These are phyloP conservation scores for Rhinoderma darwinii DNA, from an alignment of 2,113 vertebrate species.

Conservation along the genomic window DNA sequence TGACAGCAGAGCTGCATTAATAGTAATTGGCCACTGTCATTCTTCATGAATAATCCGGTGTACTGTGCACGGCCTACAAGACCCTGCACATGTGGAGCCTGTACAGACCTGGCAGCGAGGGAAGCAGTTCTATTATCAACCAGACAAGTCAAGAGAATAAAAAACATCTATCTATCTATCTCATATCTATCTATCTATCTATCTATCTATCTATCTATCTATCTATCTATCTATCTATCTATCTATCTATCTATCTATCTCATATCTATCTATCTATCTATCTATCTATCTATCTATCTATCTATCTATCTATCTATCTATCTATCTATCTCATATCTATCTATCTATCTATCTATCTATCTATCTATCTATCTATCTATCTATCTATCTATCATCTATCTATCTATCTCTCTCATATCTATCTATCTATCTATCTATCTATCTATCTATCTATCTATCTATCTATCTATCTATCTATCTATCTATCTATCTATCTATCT, in stretches of 20 bases:
- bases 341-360: neutral
- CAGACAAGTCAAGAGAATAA: neutral
- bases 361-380: neutral
- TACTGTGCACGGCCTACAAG: neutral
- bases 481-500: neutral
- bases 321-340: too few species aligned
- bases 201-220: conserved; percentile 13
- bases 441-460: neutral
- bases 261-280: too few species aligned
- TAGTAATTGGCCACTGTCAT: conserved; percentile 45
- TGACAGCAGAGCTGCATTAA: conserved; percentile 34
- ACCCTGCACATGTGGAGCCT: neutral
- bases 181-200: neutral
- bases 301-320: neutral
- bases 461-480: neutral
- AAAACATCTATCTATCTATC: neutral
- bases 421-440: too few species aligned
- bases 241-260: neutral
- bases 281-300: conserved; percentile 1
- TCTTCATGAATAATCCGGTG: conserved; percentile 36
- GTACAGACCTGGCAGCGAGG: neutral
- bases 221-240: neutral
- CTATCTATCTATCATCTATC: conserved; percentile 8
- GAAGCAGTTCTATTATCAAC: neutral
- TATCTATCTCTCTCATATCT: neutral